These are phyloP conservation scores for Mionectes macconnelli DNA, from an alignment of 2,113 vertebrate genomes.

Conservation along the genomic window DNA sequence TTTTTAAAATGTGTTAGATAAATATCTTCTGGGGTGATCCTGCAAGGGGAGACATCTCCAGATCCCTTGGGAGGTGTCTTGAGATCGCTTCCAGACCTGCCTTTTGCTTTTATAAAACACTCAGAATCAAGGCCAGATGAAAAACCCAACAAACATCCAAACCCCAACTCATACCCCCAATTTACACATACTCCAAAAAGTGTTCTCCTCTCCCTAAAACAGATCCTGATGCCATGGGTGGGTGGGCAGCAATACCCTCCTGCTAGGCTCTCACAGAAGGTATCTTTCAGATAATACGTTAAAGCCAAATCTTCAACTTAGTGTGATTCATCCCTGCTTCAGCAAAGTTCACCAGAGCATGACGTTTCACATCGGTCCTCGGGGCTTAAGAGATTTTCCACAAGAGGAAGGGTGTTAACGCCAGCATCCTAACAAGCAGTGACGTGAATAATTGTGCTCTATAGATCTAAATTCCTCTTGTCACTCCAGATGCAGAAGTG, in stretches of 20 bases:
- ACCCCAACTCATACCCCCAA: not conserved
- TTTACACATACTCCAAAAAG: not conserved
- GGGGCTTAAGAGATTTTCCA: slow-evolving; percentile 47
- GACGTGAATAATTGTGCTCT: slow-evolving; percentile 13
- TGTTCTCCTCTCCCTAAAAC: not conserved
- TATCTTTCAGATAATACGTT: not conserved
- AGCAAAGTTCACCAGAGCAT: not conserved
- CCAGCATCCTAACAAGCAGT: slow-evolving; percentile 21
- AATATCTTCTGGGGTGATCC: not conserved
- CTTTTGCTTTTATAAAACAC: not conserved
- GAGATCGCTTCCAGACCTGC: not conserved
- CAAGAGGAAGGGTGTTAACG: slow-evolving; percentile 63
- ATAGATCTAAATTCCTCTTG: slow-evolving; percentile 21
- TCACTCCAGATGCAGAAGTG: not conserved
- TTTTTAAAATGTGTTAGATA: not conserved
- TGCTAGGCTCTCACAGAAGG: not conserved
- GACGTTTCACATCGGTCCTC: not conserved
- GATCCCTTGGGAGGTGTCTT: not conserved
- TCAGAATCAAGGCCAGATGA: not conserved
- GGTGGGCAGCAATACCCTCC: not conserved
- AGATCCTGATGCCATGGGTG: not conserved
- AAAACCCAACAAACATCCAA: not conserved
- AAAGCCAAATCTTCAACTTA: not conserved
- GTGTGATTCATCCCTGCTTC: not conserved
- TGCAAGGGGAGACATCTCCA: not conserved